These are phyloP conservation scores for Onchidella celtica DNA, from an alignment of 2,888 invertebrate genomes.

Conservation along the genomic window DNA sequence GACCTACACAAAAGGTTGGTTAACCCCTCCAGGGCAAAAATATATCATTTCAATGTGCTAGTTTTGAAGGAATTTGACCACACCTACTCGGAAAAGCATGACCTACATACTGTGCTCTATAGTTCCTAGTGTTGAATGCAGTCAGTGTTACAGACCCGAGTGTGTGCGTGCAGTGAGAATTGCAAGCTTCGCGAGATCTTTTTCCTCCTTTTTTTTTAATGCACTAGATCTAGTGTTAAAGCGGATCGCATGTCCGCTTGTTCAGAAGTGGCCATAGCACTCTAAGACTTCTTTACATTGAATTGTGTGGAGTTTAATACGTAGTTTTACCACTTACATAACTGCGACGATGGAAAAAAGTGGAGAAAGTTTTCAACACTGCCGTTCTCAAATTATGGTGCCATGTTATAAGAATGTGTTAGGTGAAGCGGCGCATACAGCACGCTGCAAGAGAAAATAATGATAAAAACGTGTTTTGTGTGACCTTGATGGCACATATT, in stretches of 20 bases:
- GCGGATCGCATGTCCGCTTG: background rate
- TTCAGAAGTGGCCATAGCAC: background rate
- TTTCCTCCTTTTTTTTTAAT: background rate
- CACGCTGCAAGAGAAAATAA: too few relatives aligned
- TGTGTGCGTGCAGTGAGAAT: background rate
- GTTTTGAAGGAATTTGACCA: conserved; percentile 47
- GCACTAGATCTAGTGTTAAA: background rate
- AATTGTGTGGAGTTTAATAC: too few relatives aligned
- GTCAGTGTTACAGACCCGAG: background rate
- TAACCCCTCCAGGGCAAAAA: background rate
- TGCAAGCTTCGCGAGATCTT: conserved; percentile 13
- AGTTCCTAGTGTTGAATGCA: conserved; percentile 21
- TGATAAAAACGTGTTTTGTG: too few relatives aligned
- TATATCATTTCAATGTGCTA: background rate
- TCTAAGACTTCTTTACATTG: too few relatives aligned
- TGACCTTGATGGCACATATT: too few relatives aligned
- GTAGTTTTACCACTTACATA: too few relatives aligned
- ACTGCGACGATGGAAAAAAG: too few relatives aligned
- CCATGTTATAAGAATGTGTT: too few relatives aligned
- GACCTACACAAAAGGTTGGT: conserved; percentile 14
- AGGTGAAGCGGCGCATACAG: too few relatives aligned
- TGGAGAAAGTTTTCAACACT: too few relatives aligned
- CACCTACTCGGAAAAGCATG: conserved; percentile 45
- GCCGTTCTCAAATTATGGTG: too few relatives aligned
- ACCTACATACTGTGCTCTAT: conserved; percentile 21